Conservation (phyloP, 30 jellyfish, hydroid and myxozoan species). For the Hydractinia echinata region DNA sequence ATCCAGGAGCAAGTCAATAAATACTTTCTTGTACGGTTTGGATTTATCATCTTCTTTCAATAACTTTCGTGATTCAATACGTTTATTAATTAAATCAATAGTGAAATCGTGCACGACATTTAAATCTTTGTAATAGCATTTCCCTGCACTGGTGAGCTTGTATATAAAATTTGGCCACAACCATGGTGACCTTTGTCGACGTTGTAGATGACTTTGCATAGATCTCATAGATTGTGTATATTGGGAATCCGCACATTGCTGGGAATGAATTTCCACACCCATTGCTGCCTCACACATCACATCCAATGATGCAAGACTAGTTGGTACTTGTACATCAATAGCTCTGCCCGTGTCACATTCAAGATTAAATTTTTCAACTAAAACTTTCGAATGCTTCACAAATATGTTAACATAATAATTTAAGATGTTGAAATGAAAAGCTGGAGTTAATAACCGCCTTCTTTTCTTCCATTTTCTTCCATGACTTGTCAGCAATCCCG, state of each 20-base stretch:
- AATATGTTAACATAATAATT: conserved; percentile 62
- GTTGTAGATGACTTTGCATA: conserved; percentile 7
- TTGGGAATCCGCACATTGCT: conserved; percentile 43
- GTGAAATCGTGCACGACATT: conserved; percentile 63
- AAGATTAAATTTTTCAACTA: conserved; percentile 39
- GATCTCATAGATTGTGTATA: conserved; percentile 59
- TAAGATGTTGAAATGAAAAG: conserved; percentile 82
- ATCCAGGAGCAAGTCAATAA: conserved; percentile 68
- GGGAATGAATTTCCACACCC: conserved; percentile 84
- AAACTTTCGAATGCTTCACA: conserved; percentile 49
- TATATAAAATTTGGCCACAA: conserved; percentile 70
- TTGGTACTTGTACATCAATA: conserved; percentile 31
- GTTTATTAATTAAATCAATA: conserved; percentile 55
- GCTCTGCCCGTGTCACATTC: conserved; percentile 32
- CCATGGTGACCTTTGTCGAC: conserved; percentile 41
- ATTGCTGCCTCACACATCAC: conserved; percentile 67
- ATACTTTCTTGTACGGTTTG: background rate
- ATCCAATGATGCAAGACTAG: conserved; percentile 34
- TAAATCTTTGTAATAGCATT: conserved; percentile 37
- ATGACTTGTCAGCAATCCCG: conserved; percentile 60
- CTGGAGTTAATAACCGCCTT: conserved; percentile 75
- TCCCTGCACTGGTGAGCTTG: conserved; percentile 47
- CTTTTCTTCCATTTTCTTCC: conserved; percentile 84
- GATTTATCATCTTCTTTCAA: background rate
- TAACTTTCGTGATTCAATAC: conserved; percentile 32